phyloP scores from a whole-genome alignment of 1,140 invertebrate genomes.

The Zaprionus gabonicus region DNA sequence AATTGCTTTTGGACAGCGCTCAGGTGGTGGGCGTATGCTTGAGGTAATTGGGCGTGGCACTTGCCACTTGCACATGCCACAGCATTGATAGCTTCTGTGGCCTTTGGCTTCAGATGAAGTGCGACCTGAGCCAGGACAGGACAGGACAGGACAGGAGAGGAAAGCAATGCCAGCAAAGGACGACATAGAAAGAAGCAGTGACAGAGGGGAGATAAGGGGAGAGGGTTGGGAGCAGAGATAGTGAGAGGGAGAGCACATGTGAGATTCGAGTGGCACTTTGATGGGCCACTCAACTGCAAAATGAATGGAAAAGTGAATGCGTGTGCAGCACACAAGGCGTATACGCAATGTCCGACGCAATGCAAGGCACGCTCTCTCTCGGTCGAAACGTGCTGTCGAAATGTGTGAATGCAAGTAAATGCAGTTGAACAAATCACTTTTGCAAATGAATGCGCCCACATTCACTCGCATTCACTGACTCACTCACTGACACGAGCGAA shows the following conservation, averaged over 20 bases:
- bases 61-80: constrained; percentile 36
- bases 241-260: neutral
- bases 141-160: neutral
- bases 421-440: constrained; percentile 15
- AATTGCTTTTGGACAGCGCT: constrained; percentile 66
- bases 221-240: neutral
- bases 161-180: neutral
- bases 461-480: constrained; percentile 1
- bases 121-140: constrained; percentile 43
- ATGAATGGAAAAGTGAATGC: constrained; percentile 38
- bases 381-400: neutral
- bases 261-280: constrained; percentile 34
- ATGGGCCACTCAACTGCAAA: constrained; percentile 40
- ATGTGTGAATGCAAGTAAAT: constrained; percentile 9
- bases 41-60: constrained; percentile 67
- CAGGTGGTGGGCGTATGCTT: constrained; percentile 45
- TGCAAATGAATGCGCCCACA: constrained; percentile 13
- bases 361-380: constrained; percentile 26
- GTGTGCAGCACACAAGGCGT: constrained; percentile 34
- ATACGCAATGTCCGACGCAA: constrained; percentile 26
- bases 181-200: neutral
- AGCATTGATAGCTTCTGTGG: constrained; percentile 63
- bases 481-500: constrained; percentile 6
- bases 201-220: neutral
- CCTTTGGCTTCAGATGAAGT: constrained; percentile 63